A percentile compares a stretch with the other conserved stretches of the same genome.
Evolutionary conservation across 2,797 vertebrate species (phyloP).

Genomic region (Platalea minor): DNA sequence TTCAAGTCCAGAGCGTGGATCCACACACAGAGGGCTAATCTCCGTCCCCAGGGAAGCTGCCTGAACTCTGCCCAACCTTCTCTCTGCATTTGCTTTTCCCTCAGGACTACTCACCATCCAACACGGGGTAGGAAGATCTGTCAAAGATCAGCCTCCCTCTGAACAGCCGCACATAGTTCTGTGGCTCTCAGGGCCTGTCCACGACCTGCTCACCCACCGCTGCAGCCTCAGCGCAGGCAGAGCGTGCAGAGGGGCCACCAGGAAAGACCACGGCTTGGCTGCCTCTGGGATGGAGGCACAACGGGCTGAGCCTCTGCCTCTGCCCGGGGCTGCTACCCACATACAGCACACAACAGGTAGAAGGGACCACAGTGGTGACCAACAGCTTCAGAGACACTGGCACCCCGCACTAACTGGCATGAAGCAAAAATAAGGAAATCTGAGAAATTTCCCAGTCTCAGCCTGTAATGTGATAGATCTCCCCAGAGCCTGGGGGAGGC

Average conservation of each 20-base stretch:
- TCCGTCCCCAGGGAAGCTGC: neutral
- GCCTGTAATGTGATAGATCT: fast-evolving
- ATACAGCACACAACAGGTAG: neutral
- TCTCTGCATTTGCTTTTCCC: neutral
- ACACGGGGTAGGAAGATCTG: neutral
- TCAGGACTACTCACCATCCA: neutral
- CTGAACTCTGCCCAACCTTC: neutral
- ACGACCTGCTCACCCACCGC: neutral
- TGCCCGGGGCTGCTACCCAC: neutral
- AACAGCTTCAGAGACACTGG: neutral
- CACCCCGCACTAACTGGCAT: neutral
- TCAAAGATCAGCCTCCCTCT: neutral
- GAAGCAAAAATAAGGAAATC: neutral
- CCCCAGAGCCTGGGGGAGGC: neutral
- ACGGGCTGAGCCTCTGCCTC: neutral
- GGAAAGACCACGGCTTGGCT: neutral
- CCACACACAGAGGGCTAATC: neutral
- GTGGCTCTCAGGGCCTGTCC: neutral
- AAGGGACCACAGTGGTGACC: neutral
- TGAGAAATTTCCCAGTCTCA: neutral
- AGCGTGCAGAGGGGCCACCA: neutral
- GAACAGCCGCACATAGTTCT: neutral
- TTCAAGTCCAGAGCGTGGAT: neutral
- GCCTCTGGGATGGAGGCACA: too few species aligned
- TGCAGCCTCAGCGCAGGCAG: fast-evolving